phyloP scores from a whole-genome alignment of 2,888 invertebrate genomes.

The Cremastobaeus sp. region DNA sequence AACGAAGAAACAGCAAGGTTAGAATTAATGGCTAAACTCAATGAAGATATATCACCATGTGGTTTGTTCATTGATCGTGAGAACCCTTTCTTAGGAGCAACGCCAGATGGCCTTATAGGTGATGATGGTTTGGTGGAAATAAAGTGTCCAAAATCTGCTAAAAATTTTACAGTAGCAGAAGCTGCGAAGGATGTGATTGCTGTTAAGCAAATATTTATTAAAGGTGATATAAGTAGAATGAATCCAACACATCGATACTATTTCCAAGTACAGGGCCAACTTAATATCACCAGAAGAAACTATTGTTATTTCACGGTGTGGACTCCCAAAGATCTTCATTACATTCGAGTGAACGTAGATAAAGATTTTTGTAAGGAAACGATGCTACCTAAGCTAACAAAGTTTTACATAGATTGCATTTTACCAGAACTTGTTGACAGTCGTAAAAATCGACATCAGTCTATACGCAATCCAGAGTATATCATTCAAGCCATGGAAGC shows the following conservation, averaged over 20 bases:
- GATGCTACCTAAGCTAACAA: not conserved
- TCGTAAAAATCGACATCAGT: not conserved
- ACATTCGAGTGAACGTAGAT: conserved; percentile 2
- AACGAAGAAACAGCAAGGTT: conserved; percentile 9
- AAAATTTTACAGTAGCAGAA: not conserved
- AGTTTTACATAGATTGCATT: not conserved
- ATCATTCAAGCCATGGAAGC: no score
- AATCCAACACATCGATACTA: not conserved
- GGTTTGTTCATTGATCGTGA: conserved; percentile 16
- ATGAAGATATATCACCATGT: not conserved
- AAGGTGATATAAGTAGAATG: not conserved
- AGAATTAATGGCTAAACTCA: not conserved
- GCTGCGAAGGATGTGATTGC: no score
- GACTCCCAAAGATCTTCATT: not conserved
- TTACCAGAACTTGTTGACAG: conserved; percentile 9
- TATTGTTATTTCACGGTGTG: conserved; percentile 1
- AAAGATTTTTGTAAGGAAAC: not conserved
- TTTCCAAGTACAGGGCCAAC: conserved; percentile 12
- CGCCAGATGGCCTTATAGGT: no score
- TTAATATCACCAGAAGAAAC: conserved; percentile 4
- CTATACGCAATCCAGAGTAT: not conserved
- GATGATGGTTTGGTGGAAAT: conserved; percentile 16
- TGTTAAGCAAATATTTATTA: no score
- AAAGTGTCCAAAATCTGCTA: conserved; percentile 4
- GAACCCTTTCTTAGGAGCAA: conserved; percentile 7